These are phyloP conservation scores for Parotocinclus haroldoi DNA, from an alignment of 2,797 vertebrate species.

Conservation along the genomic window DNA sequence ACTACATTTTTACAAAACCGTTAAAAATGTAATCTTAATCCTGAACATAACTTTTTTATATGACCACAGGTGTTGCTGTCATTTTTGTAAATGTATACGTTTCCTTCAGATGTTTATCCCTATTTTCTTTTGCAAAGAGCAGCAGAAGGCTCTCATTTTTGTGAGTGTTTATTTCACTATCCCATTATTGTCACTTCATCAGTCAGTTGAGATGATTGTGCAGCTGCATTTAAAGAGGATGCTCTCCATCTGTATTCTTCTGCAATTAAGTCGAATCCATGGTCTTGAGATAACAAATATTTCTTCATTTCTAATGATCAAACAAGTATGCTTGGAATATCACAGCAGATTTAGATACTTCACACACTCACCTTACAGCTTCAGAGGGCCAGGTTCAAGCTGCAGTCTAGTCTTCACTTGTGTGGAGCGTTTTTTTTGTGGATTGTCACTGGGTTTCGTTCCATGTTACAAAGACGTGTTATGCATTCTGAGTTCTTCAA, in stretches of 20 bases:
- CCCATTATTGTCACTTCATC: constrained; percentile 44
- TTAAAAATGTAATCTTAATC: too few relatives aligned
- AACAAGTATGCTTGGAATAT: too few relatives aligned
- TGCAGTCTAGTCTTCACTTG: too few relatives aligned
- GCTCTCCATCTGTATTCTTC: constrained; percentile 9
- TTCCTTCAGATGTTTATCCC: not conserved
- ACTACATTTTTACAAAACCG: too few relatives aligned
- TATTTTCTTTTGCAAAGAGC: constrained; percentile 14
- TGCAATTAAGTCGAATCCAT: not conserved
- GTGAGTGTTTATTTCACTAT: constrained; percentile 32
- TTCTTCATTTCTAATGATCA: not conserved
- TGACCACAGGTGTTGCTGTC: not conserved
- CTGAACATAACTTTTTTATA: too few relatives aligned
- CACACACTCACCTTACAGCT: too few relatives aligned
- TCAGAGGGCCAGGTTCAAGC: too few relatives aligned
- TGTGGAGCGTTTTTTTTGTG: too few relatives aligned
- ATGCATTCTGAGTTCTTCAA: too few relatives aligned
- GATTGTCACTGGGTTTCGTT: too few relatives aligned
- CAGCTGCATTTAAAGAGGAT: constrained; percentile 41
- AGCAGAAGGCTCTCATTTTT: constrained; percentile 43
- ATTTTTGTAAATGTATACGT: not conserved
- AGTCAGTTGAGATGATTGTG: constrained; percentile 25
- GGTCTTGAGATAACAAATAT: not conserved
- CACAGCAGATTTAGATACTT: too few relatives aligned
- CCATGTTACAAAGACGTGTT: too few relatives aligned